Percentiles rank a stretch among this genome's conserved stretches.
phyloP scores from a whole-genome alignment of 2,113 vertebrate genomes.

The Alethe castanea region DNA sequence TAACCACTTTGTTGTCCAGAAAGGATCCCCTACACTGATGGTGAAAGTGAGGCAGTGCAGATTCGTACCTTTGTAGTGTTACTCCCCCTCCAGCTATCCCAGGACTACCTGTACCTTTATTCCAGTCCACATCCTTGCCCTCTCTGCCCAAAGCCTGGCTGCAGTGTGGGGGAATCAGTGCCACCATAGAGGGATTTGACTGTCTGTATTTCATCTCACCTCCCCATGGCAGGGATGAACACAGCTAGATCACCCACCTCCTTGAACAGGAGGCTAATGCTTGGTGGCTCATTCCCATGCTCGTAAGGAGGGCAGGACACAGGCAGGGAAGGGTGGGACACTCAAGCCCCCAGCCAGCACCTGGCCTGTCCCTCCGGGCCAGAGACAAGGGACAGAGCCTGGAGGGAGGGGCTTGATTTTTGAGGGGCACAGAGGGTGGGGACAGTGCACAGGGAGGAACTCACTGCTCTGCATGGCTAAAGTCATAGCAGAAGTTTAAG shows the following conservation, averaged over 20 bases:
- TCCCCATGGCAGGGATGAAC: background rate
- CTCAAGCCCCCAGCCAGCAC: background rate
- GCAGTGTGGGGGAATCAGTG: background rate
- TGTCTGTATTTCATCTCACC: background rate
- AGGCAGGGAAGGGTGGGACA: background rate
- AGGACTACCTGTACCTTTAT: background rate
- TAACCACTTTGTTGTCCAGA: background rate
- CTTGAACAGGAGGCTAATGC: background rate
- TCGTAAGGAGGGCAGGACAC: background rate
- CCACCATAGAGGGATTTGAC: background rate
- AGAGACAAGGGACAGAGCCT: background rate
- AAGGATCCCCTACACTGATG: background rate
- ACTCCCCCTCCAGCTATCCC: background rate
- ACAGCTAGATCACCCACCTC: background rate
- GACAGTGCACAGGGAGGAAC: background rate
- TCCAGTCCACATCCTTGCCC: background rate
- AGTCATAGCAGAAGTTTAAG: slow-evolving; percentile 96
- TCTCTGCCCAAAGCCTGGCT: background rate
- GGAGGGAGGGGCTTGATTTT: background rate
- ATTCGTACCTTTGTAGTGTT: background rate
- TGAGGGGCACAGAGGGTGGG: accelerated
- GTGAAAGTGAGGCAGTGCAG: background rate
- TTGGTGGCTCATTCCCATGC: background rate
- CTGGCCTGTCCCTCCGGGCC: background rate
- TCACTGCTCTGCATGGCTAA: slow-evolving; percentile 85